Evolutionary conservation across 2,797 vertebrate genomes (phyloP), one percentile per base, ranked within the genome.

Genomic region (Graptemys geographica): DNA sequence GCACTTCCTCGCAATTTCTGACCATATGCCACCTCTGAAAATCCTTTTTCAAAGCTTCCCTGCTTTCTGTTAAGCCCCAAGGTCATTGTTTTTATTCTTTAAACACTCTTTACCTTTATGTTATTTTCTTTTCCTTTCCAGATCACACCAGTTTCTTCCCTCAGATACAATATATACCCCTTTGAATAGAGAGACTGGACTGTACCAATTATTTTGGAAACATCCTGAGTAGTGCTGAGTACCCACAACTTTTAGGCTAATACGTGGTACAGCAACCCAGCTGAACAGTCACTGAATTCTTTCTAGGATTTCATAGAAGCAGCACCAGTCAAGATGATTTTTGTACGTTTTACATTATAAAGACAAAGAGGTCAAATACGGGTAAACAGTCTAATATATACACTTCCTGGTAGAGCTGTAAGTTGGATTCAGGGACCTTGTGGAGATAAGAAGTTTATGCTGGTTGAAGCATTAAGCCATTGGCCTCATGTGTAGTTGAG

Each of bases 1-100:
- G 81, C 55, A 18, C 49, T 95, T 94, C 80, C 31, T 78, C 69
- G 9, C 8, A 59, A 37, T 92, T 93, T 79, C 44, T 59, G 76
- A 28, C 79, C 55, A 47, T 86, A 3, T 1, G 18, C 88, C 79
- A 13, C 52, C 62, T 18, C 53, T 88, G n/a, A 41, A 90, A 83
- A 79, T 90, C 83, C 84, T 95, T 49, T 87, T 93, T 49, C 53
- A n/a, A 15, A 86, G 25, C 55, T 93, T 86, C 53, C 15, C n/a
- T 74, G 62, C 72, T 76, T 28, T 65, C 82, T 59, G 53, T 1
- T 4, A 41, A 80, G 31, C 78, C 79, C 83, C 47, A 86, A 88
- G 72, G 37, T 90, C 53, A 89, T 51, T 33, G 47, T 79, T 0
- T 76, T 93, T 94, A 86, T 74, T 55, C 92, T 90, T n/a, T 23